Percentiles rank a stretch among this genome's conserved stretches.
phyloP scores from a whole-genome alignment of 2,113 vertebrate genomes.

The Barnardius zonarius region DNA sequence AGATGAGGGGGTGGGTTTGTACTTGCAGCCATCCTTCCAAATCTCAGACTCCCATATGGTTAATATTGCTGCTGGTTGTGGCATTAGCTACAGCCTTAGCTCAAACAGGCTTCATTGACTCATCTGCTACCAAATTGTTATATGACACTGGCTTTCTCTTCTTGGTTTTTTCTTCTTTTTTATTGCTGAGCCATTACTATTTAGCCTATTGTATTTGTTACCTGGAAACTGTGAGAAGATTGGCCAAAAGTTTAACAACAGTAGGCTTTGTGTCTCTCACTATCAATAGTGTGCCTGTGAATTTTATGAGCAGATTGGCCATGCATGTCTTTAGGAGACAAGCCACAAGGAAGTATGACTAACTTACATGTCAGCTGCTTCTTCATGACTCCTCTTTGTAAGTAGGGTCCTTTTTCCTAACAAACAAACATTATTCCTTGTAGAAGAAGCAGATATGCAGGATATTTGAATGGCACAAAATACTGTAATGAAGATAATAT shows the following conservation, averaged over 20 bases:
- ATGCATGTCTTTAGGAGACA: constrained; percentile 7
- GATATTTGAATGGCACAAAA: background rate
- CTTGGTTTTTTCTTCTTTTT: background rate
- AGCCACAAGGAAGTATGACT: constrained; percentile 50
- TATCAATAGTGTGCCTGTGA: background rate
- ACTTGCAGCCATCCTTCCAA: constrained; percentile 32
- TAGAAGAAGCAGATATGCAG: background rate
- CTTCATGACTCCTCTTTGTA: background rate
- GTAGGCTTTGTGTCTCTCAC: background rate
- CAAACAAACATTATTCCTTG: background rate
- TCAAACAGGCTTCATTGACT: constrained; percentile 21
- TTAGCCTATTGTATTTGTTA: background rate
- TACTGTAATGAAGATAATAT: background rate
- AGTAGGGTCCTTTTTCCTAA: background rate
- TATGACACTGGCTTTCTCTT: background rate
- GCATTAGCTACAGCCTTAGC: constrained; percentile 13
- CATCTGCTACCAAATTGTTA: background rate
- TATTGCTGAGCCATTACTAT: background rate
- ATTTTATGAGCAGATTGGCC: constrained; percentile 38
- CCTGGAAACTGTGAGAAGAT: background rate
- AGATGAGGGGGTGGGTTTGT: constrained; percentile 37
- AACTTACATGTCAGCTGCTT: constrained; percentile 42
- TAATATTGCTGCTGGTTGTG: background rate
- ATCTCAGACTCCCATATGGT: constrained; percentile 40
- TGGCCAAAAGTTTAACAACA: background rate